Base-by-base conservation (phyloP, 2,888 invertebrate genomes). In the Dendrolimus pini region DNA sequence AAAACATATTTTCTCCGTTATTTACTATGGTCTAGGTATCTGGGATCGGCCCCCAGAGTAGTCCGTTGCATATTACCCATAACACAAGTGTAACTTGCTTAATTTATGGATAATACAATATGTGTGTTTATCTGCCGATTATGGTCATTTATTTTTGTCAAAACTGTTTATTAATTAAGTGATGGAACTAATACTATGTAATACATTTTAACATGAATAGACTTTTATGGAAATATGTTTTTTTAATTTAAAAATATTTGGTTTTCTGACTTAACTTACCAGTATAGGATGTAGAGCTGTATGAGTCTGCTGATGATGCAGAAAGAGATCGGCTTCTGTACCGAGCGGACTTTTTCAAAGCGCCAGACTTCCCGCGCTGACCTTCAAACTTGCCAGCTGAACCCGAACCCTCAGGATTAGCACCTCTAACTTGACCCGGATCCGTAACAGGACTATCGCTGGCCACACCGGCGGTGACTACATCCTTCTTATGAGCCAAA, bases 251-350 rank as follows among this genome's bases (percentile, higher is more conserved):
- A 30, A 6, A 30, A 30, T 30, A 30, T 30, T 47, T 47, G 47
- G 12, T 47, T 30, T 47, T 47, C 47, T 47, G 14, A 56, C 6
- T 59, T 55, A 58, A 76, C 89, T 83, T 62, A 86, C 93, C 93
- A 53, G 93, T 93, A 69, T 93, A 93, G 0, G 93, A 93, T 14
- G 93, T 93, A 67, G 98, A 98, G 85, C 97, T 98, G 89, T 97
- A 98, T 30, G 98, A 98, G 84, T 98, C 98, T 58, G 97, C 97
- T 52, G 98, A 98, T 8, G 98, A 98, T 6, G 97, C 98, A 10
- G 98, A 98, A 41, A 98, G 91, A 0, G 98, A 98, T 62, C 98
- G 93, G 78, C 97, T 97, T 58, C 97, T 92, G 79, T 98, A 97
- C 57, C 97, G 93, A 68, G 95, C 96, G 13, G 96, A 94, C 82